These are phyloP conservation scores for Mormyrus lacerda DNA, from an alignment of 2,113 vertebrate genomes.

Conservation along the genomic window DNA sequence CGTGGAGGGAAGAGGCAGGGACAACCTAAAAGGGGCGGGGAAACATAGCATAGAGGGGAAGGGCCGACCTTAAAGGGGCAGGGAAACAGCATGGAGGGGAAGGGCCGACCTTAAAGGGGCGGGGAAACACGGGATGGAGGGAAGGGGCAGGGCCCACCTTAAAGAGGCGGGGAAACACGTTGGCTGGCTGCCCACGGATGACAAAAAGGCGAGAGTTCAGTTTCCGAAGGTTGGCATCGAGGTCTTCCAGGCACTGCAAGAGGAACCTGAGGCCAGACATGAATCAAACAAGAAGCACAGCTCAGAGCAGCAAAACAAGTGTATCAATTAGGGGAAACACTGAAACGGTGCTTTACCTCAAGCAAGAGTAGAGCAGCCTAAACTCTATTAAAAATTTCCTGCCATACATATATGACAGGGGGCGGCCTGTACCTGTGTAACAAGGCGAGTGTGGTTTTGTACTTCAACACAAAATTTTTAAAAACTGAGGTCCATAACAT, in stretches of 20 bases:
- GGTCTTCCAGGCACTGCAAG: conserved; percentile 46
- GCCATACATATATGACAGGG: neutral
- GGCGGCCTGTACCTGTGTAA: neutral
- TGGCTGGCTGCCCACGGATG: conserved; percentile 46
- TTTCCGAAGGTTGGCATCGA: conserved; percentile 41
- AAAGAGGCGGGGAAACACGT: conserved; percentile 48
- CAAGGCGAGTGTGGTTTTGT: neutral
- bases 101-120: conserved; percentile 41
- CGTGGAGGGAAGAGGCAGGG: neutral
- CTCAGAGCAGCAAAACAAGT: neutral
- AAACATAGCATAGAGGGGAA: conserved; percentile 26
- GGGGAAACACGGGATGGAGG: neutral
- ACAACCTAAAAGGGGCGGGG: conserved; percentile 43
- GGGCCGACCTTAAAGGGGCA: conserved; percentile 41
- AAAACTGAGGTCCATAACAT: neutral
- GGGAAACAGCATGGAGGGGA: conserved; percentile 29
- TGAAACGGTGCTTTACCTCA: neutral
- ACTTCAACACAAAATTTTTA: neutral
- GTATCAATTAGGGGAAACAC: neutral
- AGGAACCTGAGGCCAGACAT: conserved; percentile 37
- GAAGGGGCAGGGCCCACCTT: conserved; percentile 28
- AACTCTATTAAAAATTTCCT: neutral
- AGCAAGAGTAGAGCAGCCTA: neutral
- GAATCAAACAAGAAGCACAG: neutral
- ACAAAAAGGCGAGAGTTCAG: conserved; percentile 49